phyloP scores from a whole-genome alignment of 2,888 invertebrate species.

The Drosophila austrosaltans region DNA sequence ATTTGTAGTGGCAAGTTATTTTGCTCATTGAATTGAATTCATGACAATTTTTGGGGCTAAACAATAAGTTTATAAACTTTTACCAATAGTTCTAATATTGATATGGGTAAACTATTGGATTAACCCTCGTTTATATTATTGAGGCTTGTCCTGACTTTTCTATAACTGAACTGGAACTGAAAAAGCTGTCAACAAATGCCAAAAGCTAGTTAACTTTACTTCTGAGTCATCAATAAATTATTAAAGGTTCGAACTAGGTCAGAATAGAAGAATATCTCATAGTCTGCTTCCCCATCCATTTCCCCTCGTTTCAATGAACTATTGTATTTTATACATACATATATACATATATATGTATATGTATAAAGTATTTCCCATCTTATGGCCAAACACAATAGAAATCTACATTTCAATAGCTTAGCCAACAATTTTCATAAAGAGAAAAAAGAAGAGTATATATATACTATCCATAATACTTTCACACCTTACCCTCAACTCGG shows the following conservation, averaged over 20 bases:
- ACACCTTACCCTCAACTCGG: background rate
- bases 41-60: background rate
- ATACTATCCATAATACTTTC: constrained; percentile 23
- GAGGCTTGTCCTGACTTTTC: constrained; percentile 53
- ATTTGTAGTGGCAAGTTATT: constrained; percentile 61
- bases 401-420: constrained; percentile 65
- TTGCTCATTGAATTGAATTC: constrained; percentile 42
- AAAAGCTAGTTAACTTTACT: constrained; percentile 49
- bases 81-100: background rate
- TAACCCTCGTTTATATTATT: constrained; percentile 42
- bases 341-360: no score
- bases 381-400: constrained; percentile 49
- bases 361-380: constrained; percentile 1
- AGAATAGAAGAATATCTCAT: constrained; percentile 17
- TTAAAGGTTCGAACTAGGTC: constrained; percentile 48
- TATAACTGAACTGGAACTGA: constrained; percentile 55
- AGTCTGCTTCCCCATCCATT: constrained; percentile 1
- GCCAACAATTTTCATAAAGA: constrained; percentile 53
- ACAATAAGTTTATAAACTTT: background rate
- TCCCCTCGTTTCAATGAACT: background rate
- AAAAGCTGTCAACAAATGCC: constrained; percentile 57
- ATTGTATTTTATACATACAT: background rate
- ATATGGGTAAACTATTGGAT: constrained; percentile 13
- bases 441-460: constrained; percentile 9
- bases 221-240: constrained; percentile 68